Evolutionary conservation across 2,888 invertebrate species (phyloP), one percentile per base, ranked within the genome.

Genomic region (Amphiduros pacificus): DNA sequence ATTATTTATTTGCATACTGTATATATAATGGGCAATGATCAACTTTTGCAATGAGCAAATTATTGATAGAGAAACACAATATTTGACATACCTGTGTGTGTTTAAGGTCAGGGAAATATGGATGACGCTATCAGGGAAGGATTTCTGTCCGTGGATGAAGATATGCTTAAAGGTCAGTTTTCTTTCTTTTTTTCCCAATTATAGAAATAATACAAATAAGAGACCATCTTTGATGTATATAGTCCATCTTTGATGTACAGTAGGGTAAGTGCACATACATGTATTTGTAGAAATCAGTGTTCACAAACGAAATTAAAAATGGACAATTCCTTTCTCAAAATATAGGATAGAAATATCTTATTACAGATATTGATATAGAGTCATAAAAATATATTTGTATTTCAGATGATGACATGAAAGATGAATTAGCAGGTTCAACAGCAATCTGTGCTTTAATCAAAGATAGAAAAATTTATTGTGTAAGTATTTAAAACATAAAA

Each of bases 341-440:
- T n/a, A n/a, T n/a, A n/a, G n/a, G n/a, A n/a, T n/a, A n/a, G n/a
- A n/a, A n/a, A n/a, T n/a, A n/a, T n/a, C n/a, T n/a, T n/a, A n/a
- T n/a, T n/a, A n/a, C n/a, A n/a, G n/a, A n/a, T n/a, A n/a, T 36
- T 36, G 17, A 36, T 17, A 36, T 36, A 36, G 17, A 11, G 9
- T 36, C 17, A 36, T 17, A 36, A 36, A 11, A 36, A 36, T 11
- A 36, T 36, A 36, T 36, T 36, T 36, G 17, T 36, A 36, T 67
- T 72, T 29, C 69, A 81, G 95, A 97, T 77, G 91, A 92, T 60
- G 86, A 89, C 72, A 87, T 94, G 75, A 92, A 91, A 78, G 91
- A 93, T 81, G 95, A 96, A 82, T 89, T 94, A 78, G 94, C 95
- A 9, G 98, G 98, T 55, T 93, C 94, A 56, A 98, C 97, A 31